Conservation (phyloP, 2,113 vertebrate species). For the Apus apus region DNA sequence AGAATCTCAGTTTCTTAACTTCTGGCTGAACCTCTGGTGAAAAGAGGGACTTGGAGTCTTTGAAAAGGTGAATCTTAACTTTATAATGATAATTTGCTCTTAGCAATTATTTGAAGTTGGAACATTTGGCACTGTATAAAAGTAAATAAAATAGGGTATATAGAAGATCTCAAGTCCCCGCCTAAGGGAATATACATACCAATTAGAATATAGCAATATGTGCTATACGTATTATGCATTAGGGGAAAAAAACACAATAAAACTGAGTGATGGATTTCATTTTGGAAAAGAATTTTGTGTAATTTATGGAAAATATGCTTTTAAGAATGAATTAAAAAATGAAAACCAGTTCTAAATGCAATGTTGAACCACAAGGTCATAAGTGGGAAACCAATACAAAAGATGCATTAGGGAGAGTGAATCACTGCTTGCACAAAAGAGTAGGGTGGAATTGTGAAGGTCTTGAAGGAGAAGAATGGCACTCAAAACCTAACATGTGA, state of each 20-base stretch:
- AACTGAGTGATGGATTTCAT: not conserved
- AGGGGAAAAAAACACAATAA: not conserved
- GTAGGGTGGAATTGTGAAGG: not conserved
- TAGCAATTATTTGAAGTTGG: slow-evolving; percentile 40
- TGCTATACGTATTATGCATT: not conserved
- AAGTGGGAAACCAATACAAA: not conserved
- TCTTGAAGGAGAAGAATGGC: not conserved
- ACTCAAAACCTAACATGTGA: accelerated
- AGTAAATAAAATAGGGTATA: not conserved
- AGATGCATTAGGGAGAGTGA: not conserved
- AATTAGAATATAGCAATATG: not conserved
- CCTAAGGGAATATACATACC: slow-evolving; percentile 33
- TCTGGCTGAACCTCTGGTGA: not conserved
- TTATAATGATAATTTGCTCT: slow-evolving; percentile 47
- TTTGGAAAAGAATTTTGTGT: slow-evolving; percentile 1
- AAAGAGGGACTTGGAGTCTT: slow-evolving; percentile 8
- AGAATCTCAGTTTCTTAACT: not conserved
- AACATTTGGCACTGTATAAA: slow-evolving; percentile 40
- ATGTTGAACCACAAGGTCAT: not conserved
- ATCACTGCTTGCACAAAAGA: not conserved
- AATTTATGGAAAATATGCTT: not conserved
- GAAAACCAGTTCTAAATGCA: not conserved
- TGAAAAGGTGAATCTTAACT: slow-evolving; percentile 48
- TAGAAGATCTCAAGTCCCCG: slow-evolving; percentile 15
- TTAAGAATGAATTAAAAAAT: not conserved